Evolutionary conservation across 2,888 invertebrate genomes (phyloP).

Genomic region (Eucriotettix oculatus): DNA sequence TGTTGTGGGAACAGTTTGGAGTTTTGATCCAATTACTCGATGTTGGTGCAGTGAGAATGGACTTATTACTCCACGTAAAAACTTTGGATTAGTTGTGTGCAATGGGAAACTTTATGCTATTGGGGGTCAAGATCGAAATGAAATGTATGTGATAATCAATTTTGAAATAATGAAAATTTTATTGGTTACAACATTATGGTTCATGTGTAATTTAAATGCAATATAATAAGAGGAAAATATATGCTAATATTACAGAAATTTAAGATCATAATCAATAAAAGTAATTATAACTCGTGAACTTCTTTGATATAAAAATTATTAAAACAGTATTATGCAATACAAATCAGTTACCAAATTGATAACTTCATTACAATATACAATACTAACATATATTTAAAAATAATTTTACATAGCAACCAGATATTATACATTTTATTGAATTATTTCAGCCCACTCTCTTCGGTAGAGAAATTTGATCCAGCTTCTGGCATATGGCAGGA

Average conservation of each 20-base stretch:
- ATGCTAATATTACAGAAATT: too few species aligned
- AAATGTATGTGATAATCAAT: constrained; percentile 23
- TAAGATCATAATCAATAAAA: too few species aligned
- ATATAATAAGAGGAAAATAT: too few species aligned
- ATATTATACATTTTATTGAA: too few species aligned
- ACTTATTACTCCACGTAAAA: constrained; percentile 42
- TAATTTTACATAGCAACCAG: too few species aligned
- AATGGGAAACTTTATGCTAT: constrained; percentile 50
- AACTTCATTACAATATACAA: too few species aligned
- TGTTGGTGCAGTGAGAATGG: constrained; percentile 47
- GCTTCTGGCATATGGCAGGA: constrained; percentile 37
- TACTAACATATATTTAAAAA: too few species aligned
- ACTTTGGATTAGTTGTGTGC: constrained; percentile 50
- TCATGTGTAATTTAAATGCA: not conserved
- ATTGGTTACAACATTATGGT: not conserved
- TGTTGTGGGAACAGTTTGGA: constrained; percentile 49
- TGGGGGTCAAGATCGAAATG: constrained; percentile 49
- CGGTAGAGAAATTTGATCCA: constrained; percentile 44
- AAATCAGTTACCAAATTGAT: too few species aligned
- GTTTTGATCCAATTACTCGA: constrained; percentile 43
- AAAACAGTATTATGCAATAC: too few species aligned
- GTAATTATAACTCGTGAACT: too few species aligned
- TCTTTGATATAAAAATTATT: too few species aligned
- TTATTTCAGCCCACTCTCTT: constrained; percentile 33
- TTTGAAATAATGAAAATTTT: too few species aligned